Base-by-base conservation (phyloP, 92 coral and sea anemone genomes). In the Palythoa grandis region DNA sequence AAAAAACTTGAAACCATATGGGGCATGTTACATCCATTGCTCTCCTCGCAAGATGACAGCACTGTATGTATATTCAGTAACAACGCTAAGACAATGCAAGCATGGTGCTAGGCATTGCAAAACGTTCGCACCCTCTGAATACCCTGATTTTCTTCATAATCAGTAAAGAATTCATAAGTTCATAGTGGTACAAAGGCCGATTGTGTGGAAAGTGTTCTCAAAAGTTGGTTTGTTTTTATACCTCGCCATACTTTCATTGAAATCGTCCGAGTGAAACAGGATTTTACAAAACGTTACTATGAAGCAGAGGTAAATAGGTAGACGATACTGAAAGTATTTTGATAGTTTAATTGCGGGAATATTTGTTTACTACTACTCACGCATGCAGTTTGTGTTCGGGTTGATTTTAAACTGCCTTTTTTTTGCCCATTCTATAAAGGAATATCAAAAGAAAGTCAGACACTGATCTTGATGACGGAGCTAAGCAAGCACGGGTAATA, bases 111-210 rank as follows among this genome's bases (percentile, higher is more conserved):
- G 65, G 73, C 38, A 53, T 25, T 29, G 60, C 40, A 76, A 76
- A 56, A 53, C 52, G 66, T 23, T 76, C 67, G 65, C 67, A 54
- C 80, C 40, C 67, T 24, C 43, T 54, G 68, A 76, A 76, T 22
- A 23, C 60, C 78, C 82, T 56, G 47, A 54, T 52, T 76, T 47
- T 52, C 14, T 76, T 9, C 40, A 22, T 54, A 50, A 75, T 52
- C 63, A 50, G n/a, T 50, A 75, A 52, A 75, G 63, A 75, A 75
- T 75, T 75, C 79, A 75, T 40, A 75, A 52, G 79, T 75, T 75
- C 63, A 10, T 50, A 53, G 29, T 50, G 53, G 16, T 43, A 73
- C 77, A 73, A 47, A 40, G 77, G 58, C 57, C 57, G 25, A 43
- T 73, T 73, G 58, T 47, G 77, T 47, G 25, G 77, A 43, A 73